Evolutionary conservation across 2,797 vertebrate genomes (phyloP).

Genomic region (Leptoclinus maculatus): DNA sequence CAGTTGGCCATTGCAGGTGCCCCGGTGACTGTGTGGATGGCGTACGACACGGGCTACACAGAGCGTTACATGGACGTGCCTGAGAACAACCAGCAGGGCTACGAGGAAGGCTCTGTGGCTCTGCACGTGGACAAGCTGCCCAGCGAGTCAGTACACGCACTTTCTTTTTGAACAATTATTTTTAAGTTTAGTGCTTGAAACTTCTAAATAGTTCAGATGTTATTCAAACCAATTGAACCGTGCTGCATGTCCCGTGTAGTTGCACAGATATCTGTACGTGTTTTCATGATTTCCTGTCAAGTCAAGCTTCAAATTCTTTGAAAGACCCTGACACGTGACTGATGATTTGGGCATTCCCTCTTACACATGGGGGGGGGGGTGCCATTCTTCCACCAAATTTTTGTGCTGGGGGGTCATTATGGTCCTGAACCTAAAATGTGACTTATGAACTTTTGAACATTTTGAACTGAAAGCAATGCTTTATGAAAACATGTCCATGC

Average conservation of each 20-base stretch:
- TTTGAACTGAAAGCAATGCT: background rate
- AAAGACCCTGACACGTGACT: background rate
- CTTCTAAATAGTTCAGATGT: background rate
- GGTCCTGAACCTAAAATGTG: background rate
- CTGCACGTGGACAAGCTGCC: conserved; percentile 97
- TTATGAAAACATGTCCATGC: background rate
- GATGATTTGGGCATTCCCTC: background rate
- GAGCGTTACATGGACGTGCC: conserved; percentile 98
- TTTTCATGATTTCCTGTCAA: background rate
- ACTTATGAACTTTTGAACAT: background rate
- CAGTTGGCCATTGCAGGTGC: conserved; percentile 97
- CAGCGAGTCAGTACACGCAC: conserved; percentile 90
- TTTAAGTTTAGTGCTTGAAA: background rate
- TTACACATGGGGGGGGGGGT: background rate
- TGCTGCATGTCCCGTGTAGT: background rate
- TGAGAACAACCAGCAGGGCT: conserved; percentile 96
- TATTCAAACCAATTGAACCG: background rate
- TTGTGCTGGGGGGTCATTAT: background rate
- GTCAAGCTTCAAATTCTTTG: background rate
- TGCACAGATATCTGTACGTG: background rate
- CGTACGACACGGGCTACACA: conserved; percentile 96
- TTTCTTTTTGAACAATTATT: too few relatives aligned
- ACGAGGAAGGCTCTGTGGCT: conserved; percentile 96
- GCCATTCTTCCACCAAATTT: background rate
- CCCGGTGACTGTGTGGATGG: conserved; percentile 98